phyloP scores from a whole-genome alignment of 2,888 invertebrate genomes.

The Drosophila pegasa region DNA sequence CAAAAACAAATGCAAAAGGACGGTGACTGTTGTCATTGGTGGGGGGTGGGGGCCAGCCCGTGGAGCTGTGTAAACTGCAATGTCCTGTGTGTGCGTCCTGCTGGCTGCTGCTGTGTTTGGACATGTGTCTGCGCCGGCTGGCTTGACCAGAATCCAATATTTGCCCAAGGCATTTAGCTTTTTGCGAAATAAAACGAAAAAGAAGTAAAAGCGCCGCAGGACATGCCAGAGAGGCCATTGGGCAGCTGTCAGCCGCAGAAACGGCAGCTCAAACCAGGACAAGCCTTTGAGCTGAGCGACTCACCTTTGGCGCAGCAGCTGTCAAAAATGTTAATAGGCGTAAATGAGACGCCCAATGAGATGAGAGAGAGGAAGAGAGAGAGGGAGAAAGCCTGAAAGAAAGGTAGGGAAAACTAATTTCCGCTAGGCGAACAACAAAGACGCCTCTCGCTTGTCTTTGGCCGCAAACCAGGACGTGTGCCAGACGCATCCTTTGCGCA shows the following conservation, averaged over 20 bases:
- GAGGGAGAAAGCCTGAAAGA: background rate
- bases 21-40: conserved; percentile 3
- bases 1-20: conserved; percentile 52
- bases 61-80: conserved; percentile 67
- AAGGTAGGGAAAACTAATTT: conserved; percentile 68
- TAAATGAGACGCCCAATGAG: conserved; percentile 77
- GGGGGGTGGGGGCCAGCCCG: conserved; percentile 26
- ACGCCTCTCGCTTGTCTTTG: conserved; percentile 31
- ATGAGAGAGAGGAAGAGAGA: background rate
- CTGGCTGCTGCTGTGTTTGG: conserved; percentile 49
- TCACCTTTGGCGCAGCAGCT: conserved; percentile 70
- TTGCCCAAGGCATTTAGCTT: conserved; percentile 61
- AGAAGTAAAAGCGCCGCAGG: conserved; percentile 56
- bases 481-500: conserved; percentile 65
- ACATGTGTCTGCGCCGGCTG: conserved; percentile 65
- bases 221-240: conserved; percentile 44
- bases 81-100: conserved; percentile 52
- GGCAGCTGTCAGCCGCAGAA: conserved; percentile 69
- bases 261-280: conserved; percentile 6
- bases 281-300: conserved; percentile 68
- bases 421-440: conserved; percentile 57
- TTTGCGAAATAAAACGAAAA: conserved; percentile 12
- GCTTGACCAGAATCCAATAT: conserved; percentile 62
- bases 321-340: conserved; percentile 75
- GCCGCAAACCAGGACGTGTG: conserved; percentile 63